A percentile compares a stretch with the other conserved stretches of the same genome.
These are phyloP conservation scores for Phrynosoma blainvillii DNA, from an alignment of 2,113 vertebrate species.

Conservation along the genomic window DNA sequence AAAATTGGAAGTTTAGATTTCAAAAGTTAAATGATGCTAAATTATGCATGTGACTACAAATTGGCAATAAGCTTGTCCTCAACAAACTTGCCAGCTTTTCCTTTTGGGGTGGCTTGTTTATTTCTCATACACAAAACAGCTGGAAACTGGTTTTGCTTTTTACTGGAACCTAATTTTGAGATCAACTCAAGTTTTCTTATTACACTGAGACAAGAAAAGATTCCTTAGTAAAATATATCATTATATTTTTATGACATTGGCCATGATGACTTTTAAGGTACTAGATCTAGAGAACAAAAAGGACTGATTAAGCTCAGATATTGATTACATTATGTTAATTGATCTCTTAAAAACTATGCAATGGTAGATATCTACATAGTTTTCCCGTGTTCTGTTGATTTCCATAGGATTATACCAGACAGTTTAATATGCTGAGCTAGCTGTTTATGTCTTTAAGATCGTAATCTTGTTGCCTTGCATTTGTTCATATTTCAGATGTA, in stretches of 20 bases:
- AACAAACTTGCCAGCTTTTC: neutral
- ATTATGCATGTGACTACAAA: neutral
- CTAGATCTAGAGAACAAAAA: slow-evolving; percentile 14
- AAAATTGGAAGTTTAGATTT: neutral
- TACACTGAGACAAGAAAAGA: slow-evolving; percentile 1
- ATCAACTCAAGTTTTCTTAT: neutral
- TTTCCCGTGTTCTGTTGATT: neutral
- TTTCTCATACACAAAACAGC: neutral
- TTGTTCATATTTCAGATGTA: neutral
- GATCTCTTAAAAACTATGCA: neutral
- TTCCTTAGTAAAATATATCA: slow-evolving; percentile 14
- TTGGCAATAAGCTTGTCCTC: slow-evolving; percentile 11
- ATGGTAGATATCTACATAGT: neutral
- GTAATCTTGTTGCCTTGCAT: no score
- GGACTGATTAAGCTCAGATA: slow-evolving; percentile 14
- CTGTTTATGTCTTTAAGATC: neutral
- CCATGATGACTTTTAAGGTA: slow-evolving; percentile 29
- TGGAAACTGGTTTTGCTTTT: neutral
- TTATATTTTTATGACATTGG: slow-evolving; percentile 22
- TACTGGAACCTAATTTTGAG: slow-evolving; percentile 23
- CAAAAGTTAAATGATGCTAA: neutral
- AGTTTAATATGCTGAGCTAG: neutral
- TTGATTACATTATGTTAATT: neutral
- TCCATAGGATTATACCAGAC: neutral
- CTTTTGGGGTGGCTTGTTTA: neutral